Evolutionary conservation across 1,140 invertebrate genomes (phyloP).

Genomic region (Drosophila sulfurigaster): DNA sequence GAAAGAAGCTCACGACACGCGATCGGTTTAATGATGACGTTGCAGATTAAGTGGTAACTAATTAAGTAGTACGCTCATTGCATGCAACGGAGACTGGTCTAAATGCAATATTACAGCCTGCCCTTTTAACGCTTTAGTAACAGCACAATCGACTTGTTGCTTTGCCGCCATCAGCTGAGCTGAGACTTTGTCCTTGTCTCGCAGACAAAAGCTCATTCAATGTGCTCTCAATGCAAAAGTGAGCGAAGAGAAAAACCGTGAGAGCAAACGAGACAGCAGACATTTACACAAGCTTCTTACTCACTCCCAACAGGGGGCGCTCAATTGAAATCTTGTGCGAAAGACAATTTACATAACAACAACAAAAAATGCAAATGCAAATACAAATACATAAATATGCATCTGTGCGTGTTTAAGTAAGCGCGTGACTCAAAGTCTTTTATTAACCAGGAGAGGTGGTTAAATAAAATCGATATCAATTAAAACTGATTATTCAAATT

Average conservation of each 20-base stretch:
- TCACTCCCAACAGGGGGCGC: conserved; percentile 5
- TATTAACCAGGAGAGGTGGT: not conserved
- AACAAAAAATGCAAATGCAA: conserved; percentile 1
- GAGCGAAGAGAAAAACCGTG: not conserved
- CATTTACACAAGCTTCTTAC: conserved; percentile 1
- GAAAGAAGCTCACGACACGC: conserved; percentile 58
- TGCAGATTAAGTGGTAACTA: conserved; percentile 70
- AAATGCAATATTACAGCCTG: conserved; percentile 22
- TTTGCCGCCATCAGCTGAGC: not conserved
- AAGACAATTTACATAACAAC: conserved; percentile 5
- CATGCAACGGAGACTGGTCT: conserved; percentile 40
- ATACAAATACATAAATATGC: not conserved
- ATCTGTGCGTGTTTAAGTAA: conserved; percentile 5
- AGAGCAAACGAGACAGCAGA: not conserved
- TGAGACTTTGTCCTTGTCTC: not conserved
- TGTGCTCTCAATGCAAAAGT: not conserved
- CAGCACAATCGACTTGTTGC: conserved; percentile 15
- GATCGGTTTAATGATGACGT: conserved; percentile 58
- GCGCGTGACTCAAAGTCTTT: conserved; percentile 11
- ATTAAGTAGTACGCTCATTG: conserved; percentile 57
- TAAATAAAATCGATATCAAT: conserved; percentile 5
- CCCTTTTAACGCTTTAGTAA: not conserved
- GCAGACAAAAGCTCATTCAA: not conserved
- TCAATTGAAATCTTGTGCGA: conserved; percentile 6
- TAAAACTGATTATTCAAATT: conserved; percentile 7